These are phyloP conservation scores for Drosophila biarmipes DNA, from an alignment of 1,140 invertebrate species.

Conservation along the genomic window DNA sequence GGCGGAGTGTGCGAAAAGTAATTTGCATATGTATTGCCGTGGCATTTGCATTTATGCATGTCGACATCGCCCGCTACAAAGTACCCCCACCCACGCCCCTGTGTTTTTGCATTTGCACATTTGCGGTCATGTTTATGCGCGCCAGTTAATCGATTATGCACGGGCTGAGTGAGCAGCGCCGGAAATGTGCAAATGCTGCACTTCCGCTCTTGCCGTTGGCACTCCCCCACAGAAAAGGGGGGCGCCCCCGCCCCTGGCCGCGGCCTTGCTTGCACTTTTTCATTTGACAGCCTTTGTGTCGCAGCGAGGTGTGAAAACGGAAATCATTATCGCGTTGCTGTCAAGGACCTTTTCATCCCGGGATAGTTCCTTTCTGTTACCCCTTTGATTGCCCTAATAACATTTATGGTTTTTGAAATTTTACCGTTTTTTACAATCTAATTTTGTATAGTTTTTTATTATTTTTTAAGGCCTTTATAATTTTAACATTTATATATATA, in stretches of 20 bases:
- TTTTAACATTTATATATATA: too few species aligned
- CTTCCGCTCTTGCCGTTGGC: slow-evolving; percentile 46
- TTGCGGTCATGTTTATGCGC: slow-evolving; percentile 81
- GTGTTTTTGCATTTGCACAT: slow-evolving; percentile 65
- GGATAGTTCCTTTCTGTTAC: neutral
- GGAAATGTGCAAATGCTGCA: slow-evolving; percentile 80
- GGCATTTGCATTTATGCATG: slow-evolving; percentile 80
- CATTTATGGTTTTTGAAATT: neutral
- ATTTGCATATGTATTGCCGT: slow-evolving; percentile 77
- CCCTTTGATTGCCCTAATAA: too few species aligned
- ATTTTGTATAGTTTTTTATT: neutral
- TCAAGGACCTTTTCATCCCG: slow-evolving; percentile 5
- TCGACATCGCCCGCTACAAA: slow-evolving; percentile 26
- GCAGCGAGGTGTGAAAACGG: slow-evolving; percentile 60
- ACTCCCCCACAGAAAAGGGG: neutral
- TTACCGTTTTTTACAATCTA: neutral
- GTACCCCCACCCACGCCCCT: neutral
- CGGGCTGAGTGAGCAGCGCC: slow-evolving; percentile 75
- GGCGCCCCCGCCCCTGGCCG: too few species aligned
- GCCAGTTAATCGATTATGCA: slow-evolving; percentile 80
- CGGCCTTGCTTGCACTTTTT: slow-evolving; percentile 26
- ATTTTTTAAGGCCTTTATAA: too few species aligned
- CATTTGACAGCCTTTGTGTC: slow-evolving; percentile 37
- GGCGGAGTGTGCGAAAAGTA: slow-evolving; percentile 50
- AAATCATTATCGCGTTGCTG: slow-evolving; percentile 60